phyloP scores from a whole-genome alignment of 2,797 vertebrate genomes.

The Falco peregrinus region DNA sequence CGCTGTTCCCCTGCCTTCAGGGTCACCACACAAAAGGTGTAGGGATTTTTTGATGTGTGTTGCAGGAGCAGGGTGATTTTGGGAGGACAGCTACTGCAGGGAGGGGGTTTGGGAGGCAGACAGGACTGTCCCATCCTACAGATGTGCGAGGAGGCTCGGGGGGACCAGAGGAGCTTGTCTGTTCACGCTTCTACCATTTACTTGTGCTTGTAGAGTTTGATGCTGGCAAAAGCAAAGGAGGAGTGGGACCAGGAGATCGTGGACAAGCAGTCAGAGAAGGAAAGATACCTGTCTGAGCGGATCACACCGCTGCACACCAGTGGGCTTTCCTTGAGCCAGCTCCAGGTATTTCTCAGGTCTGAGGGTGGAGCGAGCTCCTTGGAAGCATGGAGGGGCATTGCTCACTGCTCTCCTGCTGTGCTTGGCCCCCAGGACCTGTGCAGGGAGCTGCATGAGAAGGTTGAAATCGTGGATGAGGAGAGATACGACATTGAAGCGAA shows the following conservation, averaged over 20 bases:
- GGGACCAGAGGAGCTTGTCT: neutral
- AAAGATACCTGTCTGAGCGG: conserved; percentile 86
- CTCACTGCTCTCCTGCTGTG: neutral
- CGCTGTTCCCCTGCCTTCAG: neutral
- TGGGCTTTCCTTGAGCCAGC: conserved; percentile 81
- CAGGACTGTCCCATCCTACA: neutral
- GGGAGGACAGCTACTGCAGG: neutral
- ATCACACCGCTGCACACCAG: conserved; percentile 78
- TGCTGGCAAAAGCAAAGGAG: conserved; percentile 93
- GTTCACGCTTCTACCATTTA: neutral
- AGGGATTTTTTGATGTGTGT: neutral
- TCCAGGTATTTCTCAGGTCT: conserved; percentile 78
- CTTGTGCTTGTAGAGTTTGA: conserved; percentile 82
- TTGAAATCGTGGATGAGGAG: conserved; percentile 93
- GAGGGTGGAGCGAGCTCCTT: fast-evolving
- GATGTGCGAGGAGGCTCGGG: fast-evolving
- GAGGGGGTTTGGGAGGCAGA: neutral
- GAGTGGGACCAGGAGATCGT: conserved; percentile 89
- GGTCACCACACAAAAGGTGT: neutral
- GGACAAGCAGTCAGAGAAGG: conserved; percentile 89
- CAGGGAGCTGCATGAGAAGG: conserved; percentile 87
- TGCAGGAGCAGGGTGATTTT: neutral
- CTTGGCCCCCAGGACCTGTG: conserved; percentile 84
- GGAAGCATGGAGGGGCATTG: fast-evolving
- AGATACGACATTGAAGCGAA: conserved; percentile 94